These are phyloP conservation scores for Proctacanthus coquilletti DNA, from an alignment of 1,140 invertebrate genomes.

Conservation along the genomic window DNA sequence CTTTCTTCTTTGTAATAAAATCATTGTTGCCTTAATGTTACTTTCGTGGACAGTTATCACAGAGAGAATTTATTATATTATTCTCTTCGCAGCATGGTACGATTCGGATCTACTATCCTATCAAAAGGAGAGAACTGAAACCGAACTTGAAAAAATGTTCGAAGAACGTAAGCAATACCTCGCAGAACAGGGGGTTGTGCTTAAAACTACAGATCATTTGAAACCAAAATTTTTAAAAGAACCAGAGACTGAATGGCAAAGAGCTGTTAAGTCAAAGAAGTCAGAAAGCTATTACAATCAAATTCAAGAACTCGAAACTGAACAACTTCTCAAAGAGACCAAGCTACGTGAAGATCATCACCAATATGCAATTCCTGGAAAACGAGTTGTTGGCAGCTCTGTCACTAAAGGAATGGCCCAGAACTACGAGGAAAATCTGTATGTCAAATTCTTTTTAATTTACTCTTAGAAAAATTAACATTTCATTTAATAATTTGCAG, in stretches of 20 bases:
- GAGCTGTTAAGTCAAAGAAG: slow-evolving; percentile 64
- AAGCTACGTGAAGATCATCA: slow-evolving; percentile 57
- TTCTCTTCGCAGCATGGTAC: slow-evolving; percentile 77
- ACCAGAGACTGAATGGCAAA: slow-evolving; percentile 66
- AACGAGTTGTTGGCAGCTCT: slow-evolving; percentile 58
- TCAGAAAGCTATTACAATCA: slow-evolving; percentile 71
- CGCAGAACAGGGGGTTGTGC: slow-evolving; percentile 42
- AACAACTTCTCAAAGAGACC: slow-evolving; percentile 67
- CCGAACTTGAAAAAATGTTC: slow-evolving; percentile 72
- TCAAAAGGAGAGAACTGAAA: slow-evolving; percentile 67
- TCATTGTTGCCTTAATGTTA: no score
- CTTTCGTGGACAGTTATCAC: no score
- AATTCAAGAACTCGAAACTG: slow-evolving; percentile 66
- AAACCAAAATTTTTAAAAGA: slow-evolving; percentile 52
- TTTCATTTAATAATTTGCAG: slow-evolving; percentile 25
- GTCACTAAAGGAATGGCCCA: slow-evolving; percentile 75
- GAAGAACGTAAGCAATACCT: slow-evolving; percentile 61
- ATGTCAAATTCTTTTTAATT: slow-evolving; percentile 33
- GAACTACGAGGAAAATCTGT: slow-evolving; percentile 68
- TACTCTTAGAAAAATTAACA: neutral
- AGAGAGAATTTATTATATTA: no score
- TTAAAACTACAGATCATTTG: slow-evolving; percentile 42
- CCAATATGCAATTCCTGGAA: slow-evolving; percentile 71
- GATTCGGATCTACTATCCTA: slow-evolving; percentile 72
- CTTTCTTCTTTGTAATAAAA: no score